These are phyloP conservation scores for Aplysina aerophoba DNA, from an alignment of 37 sponge, comb jelly and placozoan species.

Conservation along the genomic window DNA sequence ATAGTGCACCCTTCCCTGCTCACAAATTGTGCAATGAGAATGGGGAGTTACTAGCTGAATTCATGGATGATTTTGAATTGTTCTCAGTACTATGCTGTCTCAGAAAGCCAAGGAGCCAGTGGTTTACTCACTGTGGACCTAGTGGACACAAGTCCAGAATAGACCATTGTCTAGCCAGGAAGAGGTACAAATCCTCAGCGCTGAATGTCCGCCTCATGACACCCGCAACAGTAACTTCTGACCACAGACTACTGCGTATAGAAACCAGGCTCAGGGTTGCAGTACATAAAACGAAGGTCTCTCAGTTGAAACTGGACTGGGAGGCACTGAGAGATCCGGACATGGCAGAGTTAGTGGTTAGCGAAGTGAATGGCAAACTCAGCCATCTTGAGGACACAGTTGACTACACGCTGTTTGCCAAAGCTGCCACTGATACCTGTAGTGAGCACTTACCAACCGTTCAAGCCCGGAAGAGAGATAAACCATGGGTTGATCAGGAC, in stretches of 20 bases:
- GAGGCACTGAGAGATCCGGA: neutral
- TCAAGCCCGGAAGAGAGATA: neutral
- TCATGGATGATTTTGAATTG: constrained; percentile 8
- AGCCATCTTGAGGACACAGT: neutral
- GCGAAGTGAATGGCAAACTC: neutral
- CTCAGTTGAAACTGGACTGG: neutral
- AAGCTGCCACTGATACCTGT: neutral
- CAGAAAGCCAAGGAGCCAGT: constrained; percentile 17
- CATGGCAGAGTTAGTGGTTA: neutral
- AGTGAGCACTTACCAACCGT: neutral
- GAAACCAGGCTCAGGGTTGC: neutral
- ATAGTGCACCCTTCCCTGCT: neutral
- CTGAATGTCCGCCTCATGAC: constrained; percentile 3
- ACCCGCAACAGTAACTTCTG: constrained; percentile 1
- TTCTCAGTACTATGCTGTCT: neutral
- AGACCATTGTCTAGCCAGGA: constrained; percentile 9
- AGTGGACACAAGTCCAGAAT: constrained; percentile 22
- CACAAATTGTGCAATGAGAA: constrained; percentile 2
- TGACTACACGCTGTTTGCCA: neutral
- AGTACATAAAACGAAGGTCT: too few species aligned
- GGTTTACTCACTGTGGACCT: neutral
- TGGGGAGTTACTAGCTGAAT: neutral
- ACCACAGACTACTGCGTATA: constrained; percentile 6
- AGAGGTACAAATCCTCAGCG: constrained; percentile 13
- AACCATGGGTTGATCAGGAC: neutral